phyloP scores from a whole-genome alignment of 2,888 invertebrate species.

The Oscheius sp. region DNA sequence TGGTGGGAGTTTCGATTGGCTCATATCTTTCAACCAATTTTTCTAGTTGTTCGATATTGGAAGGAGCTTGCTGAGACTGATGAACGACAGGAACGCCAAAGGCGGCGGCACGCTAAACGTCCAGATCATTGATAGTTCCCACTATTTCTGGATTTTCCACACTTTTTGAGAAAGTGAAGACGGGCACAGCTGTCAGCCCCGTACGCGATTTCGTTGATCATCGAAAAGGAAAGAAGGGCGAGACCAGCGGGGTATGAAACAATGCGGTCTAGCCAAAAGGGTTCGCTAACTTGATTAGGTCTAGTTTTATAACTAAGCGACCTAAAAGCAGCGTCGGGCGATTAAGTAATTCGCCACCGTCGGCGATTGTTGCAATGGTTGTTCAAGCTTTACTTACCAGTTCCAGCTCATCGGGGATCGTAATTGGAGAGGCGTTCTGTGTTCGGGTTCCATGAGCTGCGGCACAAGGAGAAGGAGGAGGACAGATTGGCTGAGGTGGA shows the following conservation, averaged over 20 bases:
- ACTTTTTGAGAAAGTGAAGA: not conserved
- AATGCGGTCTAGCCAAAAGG: constrained; percentile 4
- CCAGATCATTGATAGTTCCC: not conserved
- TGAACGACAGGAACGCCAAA: constrained; percentile 44
- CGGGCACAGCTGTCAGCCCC: constrained; percentile 15
- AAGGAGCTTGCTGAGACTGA: constrained; percentile 32
- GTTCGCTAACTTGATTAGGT: not conserved
- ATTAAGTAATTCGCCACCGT: not conserved
- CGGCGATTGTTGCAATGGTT: not conserved
- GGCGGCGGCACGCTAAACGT: constrained; percentile 51
- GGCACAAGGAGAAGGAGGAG: constrained; percentile 17
- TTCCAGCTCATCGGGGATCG: constrained; percentile 45
- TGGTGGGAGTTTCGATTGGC: not conserved
- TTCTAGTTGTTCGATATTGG: constrained; percentile 44
- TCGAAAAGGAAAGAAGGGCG: constrained; percentile 20
- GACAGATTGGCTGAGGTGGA: constrained; percentile 27
- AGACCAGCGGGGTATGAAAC: constrained; percentile 17
- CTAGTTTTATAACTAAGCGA: not conserved
- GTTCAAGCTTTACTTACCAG: constrained; percentile 32
- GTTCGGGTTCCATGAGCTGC: constrained; percentile 18
- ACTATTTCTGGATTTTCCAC: not conserved
- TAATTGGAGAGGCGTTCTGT: not conserved
- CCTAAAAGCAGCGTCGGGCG: not conserved
- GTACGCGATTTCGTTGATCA: not conserved
- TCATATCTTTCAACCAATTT: constrained; percentile 37